Conservation (phyloP, 1,140 invertebrate genomes). For the Neuroterus valhalla region DNA sequence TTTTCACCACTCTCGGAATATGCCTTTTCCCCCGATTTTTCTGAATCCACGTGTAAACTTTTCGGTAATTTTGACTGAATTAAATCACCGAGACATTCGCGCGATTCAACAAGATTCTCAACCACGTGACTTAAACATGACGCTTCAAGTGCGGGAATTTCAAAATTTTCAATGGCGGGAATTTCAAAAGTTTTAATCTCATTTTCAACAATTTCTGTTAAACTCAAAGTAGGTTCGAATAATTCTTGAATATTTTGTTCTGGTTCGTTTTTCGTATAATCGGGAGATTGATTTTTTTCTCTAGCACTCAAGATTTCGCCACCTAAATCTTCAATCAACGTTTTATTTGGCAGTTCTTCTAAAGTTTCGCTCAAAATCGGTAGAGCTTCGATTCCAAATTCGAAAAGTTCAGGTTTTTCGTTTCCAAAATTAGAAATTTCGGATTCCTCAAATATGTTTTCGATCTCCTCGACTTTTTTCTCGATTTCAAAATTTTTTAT, state of each 20-base stretch:
- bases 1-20: not conserved
- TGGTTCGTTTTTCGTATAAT: not conserved
- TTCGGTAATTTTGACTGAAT: not conserved
- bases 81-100: conserved; percentile 11
- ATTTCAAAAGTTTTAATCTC: conserved; percentile 19
- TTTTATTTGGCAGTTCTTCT: not conserved
- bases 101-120: not conserved
- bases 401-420: not conserved
- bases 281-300: not conserved
- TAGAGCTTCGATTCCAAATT: conserved; percentile 5
- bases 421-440: too few relatives aligned
- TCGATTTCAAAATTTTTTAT: conserved; percentile 1
- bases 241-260: not conserved
- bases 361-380: conserved; percentile 3
- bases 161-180: conserved; percentile 39
- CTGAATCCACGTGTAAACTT: not conserved
- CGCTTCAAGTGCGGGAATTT: conserved; percentile 1
- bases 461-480: not conserved
- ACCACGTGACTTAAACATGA: not conserved
- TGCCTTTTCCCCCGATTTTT: not conserved
- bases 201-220: too few relatives aligned
- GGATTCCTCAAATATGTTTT: conserved; percentile 1
- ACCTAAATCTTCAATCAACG: not conserved
- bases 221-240: not conserved
- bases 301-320: not conserved